Base-by-base conservation (phyloP, 2,888 invertebrate genomes). In the Meiosimyza decipiens region DNA sequence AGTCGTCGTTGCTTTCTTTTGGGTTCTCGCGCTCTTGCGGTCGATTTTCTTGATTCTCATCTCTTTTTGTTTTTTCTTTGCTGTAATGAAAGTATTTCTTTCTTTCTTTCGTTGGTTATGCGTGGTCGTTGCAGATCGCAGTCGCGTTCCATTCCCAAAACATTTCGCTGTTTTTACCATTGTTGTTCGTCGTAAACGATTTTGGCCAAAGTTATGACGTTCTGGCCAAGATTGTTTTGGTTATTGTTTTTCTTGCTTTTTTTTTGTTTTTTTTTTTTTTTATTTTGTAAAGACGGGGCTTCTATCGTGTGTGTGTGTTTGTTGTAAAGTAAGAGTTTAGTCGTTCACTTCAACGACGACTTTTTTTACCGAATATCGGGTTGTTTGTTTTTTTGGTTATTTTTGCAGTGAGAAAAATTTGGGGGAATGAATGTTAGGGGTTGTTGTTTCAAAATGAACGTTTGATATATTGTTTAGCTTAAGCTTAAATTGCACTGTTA, bases 301-400 rank as follows among this genome's bases (percentile, higher is more conserved):
- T 40, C 40, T 40, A 40, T 9, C 15, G 18, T 28, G 18, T 54
- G 22, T 52, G 50, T 51, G 28, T 71, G 49, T 71, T 18, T 54
- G 22, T 49, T 59, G 59, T 73, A 69, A 69, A 65, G 69, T 69
- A 69, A 69, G 73, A 69, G 73, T 69, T 69, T 69, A 65, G 57
- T 28, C 18, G 59, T 40, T 12, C 12, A 22, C 49, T 63, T 50
- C 64, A 16, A 52, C 18, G 18, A 15, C 54, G 22, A 52, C 55
- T 71, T 65, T 71, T n/a, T 64, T 63, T 65, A 65, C 57, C 13
- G 59, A 65, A 65, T 50, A 51, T 40, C 49, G n/a, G 49, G 13
- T 33, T 28, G 62, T 40, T 33, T 22, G 18, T 33, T 22, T 15
- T n/a, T 52, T n/a, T 1, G 28, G 28, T 22, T 15, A 49, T 47